phyloP scores from a whole-genome alignment of 1,140 invertebrate species.

The Bombus superbus region DNA sequence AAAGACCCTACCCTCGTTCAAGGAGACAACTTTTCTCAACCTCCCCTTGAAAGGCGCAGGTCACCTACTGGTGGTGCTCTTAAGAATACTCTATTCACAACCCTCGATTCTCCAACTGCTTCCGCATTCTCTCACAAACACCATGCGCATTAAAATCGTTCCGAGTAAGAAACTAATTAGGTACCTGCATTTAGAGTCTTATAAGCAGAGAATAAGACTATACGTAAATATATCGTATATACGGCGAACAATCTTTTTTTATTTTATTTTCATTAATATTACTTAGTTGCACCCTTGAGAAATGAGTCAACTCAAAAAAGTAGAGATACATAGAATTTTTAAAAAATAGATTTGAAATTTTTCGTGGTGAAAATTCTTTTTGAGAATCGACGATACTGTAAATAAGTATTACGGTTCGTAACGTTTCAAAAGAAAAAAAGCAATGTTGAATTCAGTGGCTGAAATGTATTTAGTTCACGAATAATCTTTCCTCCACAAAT shows the following conservation, averaged over 20 bases:
- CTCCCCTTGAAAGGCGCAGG: not conserved
- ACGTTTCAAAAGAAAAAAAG: not conserved
- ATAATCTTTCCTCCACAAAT: slow-evolving; percentile 50
- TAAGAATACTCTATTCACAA: not conserved
- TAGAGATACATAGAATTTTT: too few species aligned
- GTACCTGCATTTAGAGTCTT: too few species aligned
- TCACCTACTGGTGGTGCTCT: not conserved
- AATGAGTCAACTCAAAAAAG: not conserved
- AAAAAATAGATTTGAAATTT: not conserved
- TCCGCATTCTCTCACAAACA: not conserved
- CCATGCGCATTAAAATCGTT: not conserved
- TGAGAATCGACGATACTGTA: not conserved
- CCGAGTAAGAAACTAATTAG: not conserved
- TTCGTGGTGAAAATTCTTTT: not conserved
- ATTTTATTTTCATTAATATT: not conserved
- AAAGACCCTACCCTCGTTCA: not conserved
- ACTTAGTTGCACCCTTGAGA: too few species aligned
- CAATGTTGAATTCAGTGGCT: not conserved
- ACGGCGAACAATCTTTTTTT: not conserved
- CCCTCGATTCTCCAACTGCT: not conserved
- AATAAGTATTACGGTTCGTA: not conserved
- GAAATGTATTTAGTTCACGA: slow-evolving; percentile 32
- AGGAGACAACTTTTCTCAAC: not conserved
- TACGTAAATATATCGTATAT: too few species aligned
- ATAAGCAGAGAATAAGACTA: not conserved